phyloP scores from a whole-genome alignment of 2,797 vertebrate species.

The Lithobates sylvaticus region DNA sequence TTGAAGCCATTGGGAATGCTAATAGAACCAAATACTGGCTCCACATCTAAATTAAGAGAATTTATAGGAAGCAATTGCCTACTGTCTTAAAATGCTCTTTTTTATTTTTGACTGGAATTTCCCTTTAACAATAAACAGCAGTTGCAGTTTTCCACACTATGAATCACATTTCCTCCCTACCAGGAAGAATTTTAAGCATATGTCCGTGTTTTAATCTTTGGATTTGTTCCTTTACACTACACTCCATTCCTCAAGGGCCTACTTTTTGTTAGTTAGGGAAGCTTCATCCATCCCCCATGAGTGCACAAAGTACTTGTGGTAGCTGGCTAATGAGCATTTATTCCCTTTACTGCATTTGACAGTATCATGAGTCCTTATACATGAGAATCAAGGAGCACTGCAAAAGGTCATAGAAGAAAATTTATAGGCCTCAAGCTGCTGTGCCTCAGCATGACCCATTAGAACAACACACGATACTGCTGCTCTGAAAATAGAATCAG shows the following conservation, averaged over 20 bases:
- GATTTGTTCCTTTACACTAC: constrained; percentile 21
- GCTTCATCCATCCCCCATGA: constrained; percentile 40
- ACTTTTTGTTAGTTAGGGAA: constrained; percentile 53
- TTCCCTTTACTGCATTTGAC: constrained; percentile 56
- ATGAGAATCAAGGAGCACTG: constrained; percentile 56
- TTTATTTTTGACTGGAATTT: neutral
- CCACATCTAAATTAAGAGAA: neutral
- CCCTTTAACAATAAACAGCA: neutral
- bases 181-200: constrained; percentile 11
- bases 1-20: neutral
- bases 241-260: constrained; percentile 37
- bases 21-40: neutral
- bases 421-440: constrained; percentile 59
- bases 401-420: constrained; percentile 54
- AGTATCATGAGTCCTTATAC: constrained; percentile 38
- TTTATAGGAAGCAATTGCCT: neutral
- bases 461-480: constrained; percentile 30
- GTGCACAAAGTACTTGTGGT: constrained; percentile 38
- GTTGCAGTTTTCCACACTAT: neutral
- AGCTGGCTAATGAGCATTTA: constrained; percentile 57
- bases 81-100: neutral
- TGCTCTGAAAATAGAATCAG: constrained; percentile 35
- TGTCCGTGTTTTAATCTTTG: constrained; percentile 21
- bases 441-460: constrained; percentile 46
- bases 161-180: neutral